Conservation (phyloP, 1,140 invertebrate genomes). For the Hylaeus volcanicus region DNA sequence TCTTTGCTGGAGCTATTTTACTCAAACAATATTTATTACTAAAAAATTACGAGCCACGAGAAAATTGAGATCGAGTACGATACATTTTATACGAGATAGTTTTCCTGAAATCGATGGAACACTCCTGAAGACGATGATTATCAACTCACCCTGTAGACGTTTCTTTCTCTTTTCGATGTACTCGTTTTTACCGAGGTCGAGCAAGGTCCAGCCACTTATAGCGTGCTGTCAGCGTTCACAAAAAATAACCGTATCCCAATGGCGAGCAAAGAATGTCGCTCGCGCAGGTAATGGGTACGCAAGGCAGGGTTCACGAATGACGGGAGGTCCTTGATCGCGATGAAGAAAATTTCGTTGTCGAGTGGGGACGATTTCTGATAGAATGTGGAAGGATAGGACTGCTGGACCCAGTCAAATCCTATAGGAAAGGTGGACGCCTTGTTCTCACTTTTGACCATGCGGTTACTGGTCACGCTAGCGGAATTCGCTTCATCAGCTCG, state of each 20-base stretch:
- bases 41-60: too few species aligned
- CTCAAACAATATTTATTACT: too few species aligned
- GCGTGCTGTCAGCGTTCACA: background rate
- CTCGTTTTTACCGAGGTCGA: too few species aligned
- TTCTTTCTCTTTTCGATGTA: background rate
- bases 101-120: too few species aligned
- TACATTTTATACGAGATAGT: too few species aligned
- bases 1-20: too few species aligned
- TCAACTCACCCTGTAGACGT: too few species aligned
- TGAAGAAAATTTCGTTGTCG: constrained; percentile 32
- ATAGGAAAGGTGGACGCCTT: constrained; percentile 27
- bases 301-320: constrained; percentile 53
- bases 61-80: too few species aligned
- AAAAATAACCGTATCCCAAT: constrained; percentile 5
- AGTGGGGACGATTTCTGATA: constrained; percentile 46
- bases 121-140: too few species aligned
- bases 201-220: background rate
- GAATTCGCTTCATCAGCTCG: too few species aligned
- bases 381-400: constrained; percentile 7
- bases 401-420: constrained; percentile 31
- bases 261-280: constrained; percentile 48
- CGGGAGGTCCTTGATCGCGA: constrained; percentile 27
- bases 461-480: background rate
- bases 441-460: background rate
- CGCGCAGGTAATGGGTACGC: constrained; percentile 46